Evolutionary conservation across 2,113 vertebrate genomes (phyloP), one percentile per base, ranked within the genome.

Genomic region (Galbula dea): DNA sequence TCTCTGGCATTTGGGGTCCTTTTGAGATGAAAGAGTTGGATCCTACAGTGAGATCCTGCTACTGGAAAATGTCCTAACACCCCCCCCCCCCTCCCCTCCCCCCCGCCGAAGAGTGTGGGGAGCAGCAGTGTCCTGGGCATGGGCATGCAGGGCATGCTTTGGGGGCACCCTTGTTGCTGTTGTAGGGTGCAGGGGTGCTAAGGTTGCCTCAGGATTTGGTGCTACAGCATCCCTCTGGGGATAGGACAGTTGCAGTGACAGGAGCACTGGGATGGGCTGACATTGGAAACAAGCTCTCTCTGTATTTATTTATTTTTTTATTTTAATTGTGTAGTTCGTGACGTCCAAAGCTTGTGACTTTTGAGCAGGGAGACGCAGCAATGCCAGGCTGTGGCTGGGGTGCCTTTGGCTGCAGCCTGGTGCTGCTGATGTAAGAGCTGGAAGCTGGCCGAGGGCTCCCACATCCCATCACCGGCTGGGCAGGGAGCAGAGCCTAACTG

Each of bases 261-360:
- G 16, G 66, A 72, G 88, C 66, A 11, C 90, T 7, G 59, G 63
- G 83, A 43, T 10, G 4, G 59, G 80, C 93, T 95, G 94, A 86
- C 83, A 55, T 74, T 66, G 89, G 37, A 39, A 94, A 88, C 88
- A 86, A 83, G 92, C 82, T 69, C 39, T 32, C 58, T 87, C 83
- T 86, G 75, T 63, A 43, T 11, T 43, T 43, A 43, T 43, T 73
- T 54, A 65, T 77, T 51, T 21, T 30, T 51, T 82, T 11, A 20
- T 75, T 75, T 59, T 59, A 83, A 78, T 75, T 90, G 80, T 94
- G 92, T 24, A 39, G 76, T 75, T 86, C 22, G 65, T 96, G 95
- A 93, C 65, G 89, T 90, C 69, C 92, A 9, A 57, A 59, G 92
- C 94, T 66, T 86, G 88, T 95, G 88, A 86, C 95, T 96, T 94